A percentile compares a stretch with the other conserved stretches of the same genome.
phyloP scores from a whole-genome alignment of 2,888 invertebrate genomes.

The Iphiclides podalirius region DNA sequence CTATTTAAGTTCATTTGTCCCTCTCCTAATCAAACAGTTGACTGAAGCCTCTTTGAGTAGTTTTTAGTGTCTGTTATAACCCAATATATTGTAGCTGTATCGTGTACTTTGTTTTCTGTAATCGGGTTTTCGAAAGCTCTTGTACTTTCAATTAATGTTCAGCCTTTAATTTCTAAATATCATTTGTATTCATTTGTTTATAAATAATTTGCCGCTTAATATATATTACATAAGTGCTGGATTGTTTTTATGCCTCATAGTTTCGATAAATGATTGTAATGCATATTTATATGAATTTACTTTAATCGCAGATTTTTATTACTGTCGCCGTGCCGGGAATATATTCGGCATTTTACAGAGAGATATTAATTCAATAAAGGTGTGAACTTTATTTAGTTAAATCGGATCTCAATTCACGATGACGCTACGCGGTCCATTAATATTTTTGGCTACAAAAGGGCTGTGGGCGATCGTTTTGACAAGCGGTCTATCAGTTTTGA shows the following conservation, averaged over 20 bases:
- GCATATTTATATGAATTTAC: too few species aligned
- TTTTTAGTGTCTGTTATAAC: neutral
- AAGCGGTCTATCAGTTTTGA: constrained; percentile 6
- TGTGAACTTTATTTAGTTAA: neutral
- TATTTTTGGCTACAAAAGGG: constrained; percentile 9
- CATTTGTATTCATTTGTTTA: neutral
- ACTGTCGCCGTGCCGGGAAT: too few species aligned
- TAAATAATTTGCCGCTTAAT: neutral
- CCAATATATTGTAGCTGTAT: neutral
- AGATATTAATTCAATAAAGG: too few species aligned
- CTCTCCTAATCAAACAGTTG: constrained; percentile 4
- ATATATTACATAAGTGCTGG: too few species aligned
- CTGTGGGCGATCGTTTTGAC: constrained; percentile 6
- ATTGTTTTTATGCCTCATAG: neutral
- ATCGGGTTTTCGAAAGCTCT: too few species aligned
- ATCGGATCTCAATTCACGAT: neutral
- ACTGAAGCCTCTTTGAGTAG: neutral
- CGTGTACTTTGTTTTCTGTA: too few species aligned
- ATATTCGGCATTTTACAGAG: too few species aligned
- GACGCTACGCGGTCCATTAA: neutral
- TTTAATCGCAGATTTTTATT: too few species aligned
- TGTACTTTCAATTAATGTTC: too few species aligned
- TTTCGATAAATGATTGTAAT: too few species aligned
- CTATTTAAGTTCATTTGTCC: neutral
- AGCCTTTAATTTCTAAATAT: too few species aligned